These are phyloP conservation scores for Indri indri DNA, from an alignment of 2,113 vertebrate species.

Conservation along the genomic window DNA sequence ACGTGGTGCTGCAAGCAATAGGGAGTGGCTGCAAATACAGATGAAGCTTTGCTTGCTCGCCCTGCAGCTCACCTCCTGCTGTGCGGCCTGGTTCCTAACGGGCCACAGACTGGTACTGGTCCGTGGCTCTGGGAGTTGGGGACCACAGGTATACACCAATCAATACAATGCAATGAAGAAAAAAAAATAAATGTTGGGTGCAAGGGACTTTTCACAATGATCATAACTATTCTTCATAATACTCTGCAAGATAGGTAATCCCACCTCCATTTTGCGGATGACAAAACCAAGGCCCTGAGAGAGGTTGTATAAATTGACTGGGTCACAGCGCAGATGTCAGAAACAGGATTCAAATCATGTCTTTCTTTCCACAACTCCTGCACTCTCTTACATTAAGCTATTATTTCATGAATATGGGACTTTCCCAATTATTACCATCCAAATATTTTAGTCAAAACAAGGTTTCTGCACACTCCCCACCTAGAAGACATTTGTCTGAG, in stretches of 20 bases:
- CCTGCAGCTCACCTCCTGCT: no score
- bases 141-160: neutral
- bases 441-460: conserved; percentile 6
- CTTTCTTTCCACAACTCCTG: neutral
- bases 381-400: neutral
- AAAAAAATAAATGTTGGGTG: neutral
- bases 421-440: neutral
- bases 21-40: no score
- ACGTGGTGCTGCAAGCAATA: no score
- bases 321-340: neutral
- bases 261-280: neutral
- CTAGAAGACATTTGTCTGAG: neutral
- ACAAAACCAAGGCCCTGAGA: neutral
- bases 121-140: no score
- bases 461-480: neutral
- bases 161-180: neutral
- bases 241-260: neutral
- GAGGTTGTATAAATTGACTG: neutral
- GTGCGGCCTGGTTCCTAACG: no score
- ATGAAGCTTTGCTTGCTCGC: no score
- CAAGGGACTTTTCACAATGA: neutral
- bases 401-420: neutral
- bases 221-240: neutral
- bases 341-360: neutral
- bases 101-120: no score